Base-by-base conservation (phyloP, 2,113 vertebrate species). In the Dendrocopos noguchii region DNA sequence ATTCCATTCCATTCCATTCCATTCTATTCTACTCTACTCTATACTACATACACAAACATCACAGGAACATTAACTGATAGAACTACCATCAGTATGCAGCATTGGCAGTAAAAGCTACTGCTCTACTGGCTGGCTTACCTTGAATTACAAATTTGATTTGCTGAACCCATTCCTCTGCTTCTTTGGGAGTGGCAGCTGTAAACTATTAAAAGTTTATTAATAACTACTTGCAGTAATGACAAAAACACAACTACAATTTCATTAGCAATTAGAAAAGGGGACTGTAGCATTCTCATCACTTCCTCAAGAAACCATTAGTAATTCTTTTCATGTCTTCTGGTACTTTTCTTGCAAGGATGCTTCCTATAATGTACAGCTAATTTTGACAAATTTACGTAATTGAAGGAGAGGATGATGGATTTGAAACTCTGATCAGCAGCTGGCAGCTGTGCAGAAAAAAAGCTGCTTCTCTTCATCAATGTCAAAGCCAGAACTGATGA, bases 141-240 rank as follows among this genome's bases (percentile, higher is more conserved):
- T 95, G 98, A 91, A 99, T 97, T 73, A 99, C 97, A 97, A 99
- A 99, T 97, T 97, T 97, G 85, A 99, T 98, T 95, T 98, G 98
- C 95, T 99, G 98, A 84, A 99, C 98, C 99, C 99, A 99, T 94
- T 99, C 98, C 78, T 99, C 98, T 4, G 99, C 99, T 95, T 99
- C 99, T 96, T 98, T 98, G 86, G 94, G 97, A 76, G 98, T 98
- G 93, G 98, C 97, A 91, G 99, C 99, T 97, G 99, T 98, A 97
- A 99, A 99, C 99, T 99, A 93, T 96, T 88, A 87, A 84, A 95
- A 9, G 4, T 85, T 92, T 95, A 82, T 94, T 92, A 95, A 80
- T 95, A 96, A 95, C 53, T 29, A 92, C 59, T 55, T 79, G 55
- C 57, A 94, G 75, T 75, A 84, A 93, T 55, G 78, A 96, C 61